Conservation (phyloP, 2,888 invertebrate species). For the Gibbula magus region DNA sequence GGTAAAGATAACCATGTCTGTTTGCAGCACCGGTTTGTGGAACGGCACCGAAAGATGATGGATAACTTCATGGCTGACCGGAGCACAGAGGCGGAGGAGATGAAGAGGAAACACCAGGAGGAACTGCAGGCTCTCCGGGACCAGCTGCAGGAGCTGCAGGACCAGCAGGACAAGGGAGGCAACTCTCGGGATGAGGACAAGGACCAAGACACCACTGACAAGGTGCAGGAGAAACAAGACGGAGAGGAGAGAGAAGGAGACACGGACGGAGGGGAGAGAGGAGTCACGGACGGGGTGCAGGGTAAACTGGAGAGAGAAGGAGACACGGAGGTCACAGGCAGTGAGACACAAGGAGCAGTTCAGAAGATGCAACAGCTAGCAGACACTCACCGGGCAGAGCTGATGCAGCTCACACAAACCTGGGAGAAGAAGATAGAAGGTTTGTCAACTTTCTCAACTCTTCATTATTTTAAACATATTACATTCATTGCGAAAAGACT, state of each 20-base stretch:
- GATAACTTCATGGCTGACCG: slow-evolving; percentile 50
- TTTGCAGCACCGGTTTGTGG: slow-evolving; percentile 50
- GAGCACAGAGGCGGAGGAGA: slow-evolving; percentile 51
- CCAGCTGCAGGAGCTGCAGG: slow-evolving; percentile 43
- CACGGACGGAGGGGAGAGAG: slow-evolving; percentile 33
- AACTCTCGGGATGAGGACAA: too few relatives aligned
- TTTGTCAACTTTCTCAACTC: too few relatives aligned
- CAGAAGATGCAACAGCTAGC: not conserved
- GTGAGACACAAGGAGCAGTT: not conserved
- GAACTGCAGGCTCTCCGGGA: slow-evolving; percentile 48
- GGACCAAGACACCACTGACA: too few relatives aligned
- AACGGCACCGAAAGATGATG: slow-evolving; percentile 50
- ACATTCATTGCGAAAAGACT: too few relatives aligned
- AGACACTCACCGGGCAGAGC: slow-evolving; percentile 43
- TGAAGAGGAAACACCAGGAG: slow-evolving; percentile 47
- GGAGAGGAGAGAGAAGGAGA: slow-evolving; percentile 32
- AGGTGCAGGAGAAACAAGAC: not conserved
- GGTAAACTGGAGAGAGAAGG: too few relatives aligned
- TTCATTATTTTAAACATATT: not conserved
- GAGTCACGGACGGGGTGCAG: too few relatives aligned
- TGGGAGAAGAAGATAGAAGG: slow-evolving; percentile 3
- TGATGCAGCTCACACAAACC: slow-evolving; percentile 41
- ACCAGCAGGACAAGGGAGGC: not conserved
- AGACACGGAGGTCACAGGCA: slow-evolving; percentile 22
- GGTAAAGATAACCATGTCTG: not conserved